Evolutionary conservation across 2,888 invertebrate species (phyloP).

Genomic region (Meliscaeva auricollis): DNA sequence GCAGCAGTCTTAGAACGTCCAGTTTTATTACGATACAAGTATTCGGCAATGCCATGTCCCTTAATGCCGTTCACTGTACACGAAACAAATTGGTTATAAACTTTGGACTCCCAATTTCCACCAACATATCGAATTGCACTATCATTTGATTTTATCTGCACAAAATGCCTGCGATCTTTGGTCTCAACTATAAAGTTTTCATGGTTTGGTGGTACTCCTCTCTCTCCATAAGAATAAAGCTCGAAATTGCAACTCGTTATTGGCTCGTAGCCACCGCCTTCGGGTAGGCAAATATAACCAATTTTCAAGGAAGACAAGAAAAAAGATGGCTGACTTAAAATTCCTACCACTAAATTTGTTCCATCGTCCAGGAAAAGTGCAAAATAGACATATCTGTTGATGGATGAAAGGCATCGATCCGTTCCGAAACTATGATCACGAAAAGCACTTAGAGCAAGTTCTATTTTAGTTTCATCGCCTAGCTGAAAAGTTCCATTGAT

Average conservation of each 20-base stretch:
- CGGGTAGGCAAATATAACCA: constrained; percentile 86
- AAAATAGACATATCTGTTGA: constrained; percentile 92
- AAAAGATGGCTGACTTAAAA: constrained; percentile 89
- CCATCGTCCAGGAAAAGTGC: constrained; percentile 90
- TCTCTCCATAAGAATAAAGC: constrained; percentile 89
- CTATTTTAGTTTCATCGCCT: constrained; percentile 84
- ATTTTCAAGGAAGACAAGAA: constrained; percentile 86
- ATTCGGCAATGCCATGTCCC: constrained; percentile 90
- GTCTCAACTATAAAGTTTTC: constrained; percentile 88
- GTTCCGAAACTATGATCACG: constrained; percentile 92
- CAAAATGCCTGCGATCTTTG: constrained; percentile 85
- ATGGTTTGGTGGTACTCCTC: constrained; percentile 87
- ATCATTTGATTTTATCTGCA: constrained; percentile 87
- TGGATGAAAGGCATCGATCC: constrained; percentile 89
- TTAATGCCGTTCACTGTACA: constrained; percentile 85
- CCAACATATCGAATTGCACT: constrained; percentile 88
- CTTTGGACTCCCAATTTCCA: constrained; percentile 88
- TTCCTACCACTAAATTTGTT: constrained; percentile 88
- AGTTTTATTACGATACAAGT: constrained; percentile 87
- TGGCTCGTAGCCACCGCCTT: constrained; percentile 86
- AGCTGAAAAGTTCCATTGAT: constrained; percentile 87
- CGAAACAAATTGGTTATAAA: constrained; percentile 87
- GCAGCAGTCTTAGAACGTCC: constrained; percentile 85
- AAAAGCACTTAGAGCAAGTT: constrained; percentile 87
- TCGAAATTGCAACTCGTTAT: constrained; percentile 87